phyloP scores from a whole-genome alignment of 2,888 invertebrate genomes.

The Blastobasis lacticolella region DNA sequence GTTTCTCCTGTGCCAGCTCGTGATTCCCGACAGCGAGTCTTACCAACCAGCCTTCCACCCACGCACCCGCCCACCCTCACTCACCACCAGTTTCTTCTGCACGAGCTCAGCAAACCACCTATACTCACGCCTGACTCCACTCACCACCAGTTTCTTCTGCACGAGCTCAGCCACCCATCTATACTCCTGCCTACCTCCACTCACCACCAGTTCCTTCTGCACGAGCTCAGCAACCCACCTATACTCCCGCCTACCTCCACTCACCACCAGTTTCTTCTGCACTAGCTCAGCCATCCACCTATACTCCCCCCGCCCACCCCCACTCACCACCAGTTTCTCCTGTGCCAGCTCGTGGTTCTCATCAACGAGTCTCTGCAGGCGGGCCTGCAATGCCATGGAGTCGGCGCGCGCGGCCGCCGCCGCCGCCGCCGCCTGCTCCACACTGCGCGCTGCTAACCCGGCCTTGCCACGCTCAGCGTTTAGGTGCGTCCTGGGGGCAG shows the following conservation, averaged over 20 bases:
- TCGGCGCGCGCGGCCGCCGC: constrained; percentile 77
- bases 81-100: constrained; percentile 75
- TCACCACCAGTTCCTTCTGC: constrained; percentile 51
- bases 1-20: not conserved
- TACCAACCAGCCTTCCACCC: not conserved
- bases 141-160: constrained; percentile 44
- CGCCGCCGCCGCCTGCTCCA: constrained; percentile 75
- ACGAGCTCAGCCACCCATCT: not conserved
- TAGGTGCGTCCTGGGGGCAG: constrained; percentile 66
- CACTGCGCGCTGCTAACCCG: constrained; percentile 44
- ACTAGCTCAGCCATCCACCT: not conserved
- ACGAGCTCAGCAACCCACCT: not conserved
- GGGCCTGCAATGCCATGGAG: constrained; percentile 74
- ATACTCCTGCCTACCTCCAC: not conserved
- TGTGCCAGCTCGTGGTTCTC: constrained; percentile 77
- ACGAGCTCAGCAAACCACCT: constrained; percentile 72
- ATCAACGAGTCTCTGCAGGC: constrained; percentile 76
- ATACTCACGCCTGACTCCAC: constrained; percentile 51
- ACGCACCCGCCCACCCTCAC: not conserved
- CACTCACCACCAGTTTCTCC: constrained; percentile 72
- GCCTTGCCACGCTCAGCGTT: constrained; percentile 77
- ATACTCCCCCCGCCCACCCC: not conserved
- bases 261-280: constrained; percentile 51
- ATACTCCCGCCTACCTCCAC: not conserved
- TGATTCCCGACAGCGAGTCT: constrained; percentile 77